Conservation (phyloP, 2,113 vertebrate genomes). For the Cervus canadensis region DNA sequence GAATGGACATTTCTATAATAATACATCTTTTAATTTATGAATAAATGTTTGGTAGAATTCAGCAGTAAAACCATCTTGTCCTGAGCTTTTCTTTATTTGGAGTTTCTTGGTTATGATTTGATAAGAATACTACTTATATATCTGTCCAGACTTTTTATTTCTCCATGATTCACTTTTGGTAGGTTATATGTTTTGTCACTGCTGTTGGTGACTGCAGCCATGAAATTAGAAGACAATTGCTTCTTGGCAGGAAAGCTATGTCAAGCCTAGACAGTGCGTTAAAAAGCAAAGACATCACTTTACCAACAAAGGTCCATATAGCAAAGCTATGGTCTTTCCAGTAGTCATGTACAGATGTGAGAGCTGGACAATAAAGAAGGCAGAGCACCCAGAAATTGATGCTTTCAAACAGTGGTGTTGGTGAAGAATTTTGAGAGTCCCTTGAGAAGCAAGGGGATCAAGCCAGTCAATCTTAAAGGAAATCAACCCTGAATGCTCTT, state of each 20-base stretch:
- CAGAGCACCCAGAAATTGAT: background rate
- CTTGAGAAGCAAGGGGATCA: background rate
- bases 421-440: background rate
- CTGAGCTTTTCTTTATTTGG: background rate
- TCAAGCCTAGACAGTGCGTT: background rate
- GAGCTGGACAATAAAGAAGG: background rate
- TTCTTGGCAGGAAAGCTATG: background rate
- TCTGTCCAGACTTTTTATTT: background rate
- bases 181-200: background rate
- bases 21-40: background rate
- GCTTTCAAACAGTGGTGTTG: background rate
- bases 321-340: background rate
- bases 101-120: background rate
- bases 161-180: background rate
- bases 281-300: background rate
- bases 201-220: background rate
- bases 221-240: background rate
- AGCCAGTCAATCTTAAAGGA: background rate
- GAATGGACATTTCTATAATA: background rate
- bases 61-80: background rate
- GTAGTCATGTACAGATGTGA: background rate
- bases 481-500: background rate
- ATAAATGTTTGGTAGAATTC: background rate
- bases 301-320: background rate
- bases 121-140: background rate